phyloP scores from a whole-genome alignment of 2,888 invertebrate genomes.

The Drosophila barbarae region DNA sequence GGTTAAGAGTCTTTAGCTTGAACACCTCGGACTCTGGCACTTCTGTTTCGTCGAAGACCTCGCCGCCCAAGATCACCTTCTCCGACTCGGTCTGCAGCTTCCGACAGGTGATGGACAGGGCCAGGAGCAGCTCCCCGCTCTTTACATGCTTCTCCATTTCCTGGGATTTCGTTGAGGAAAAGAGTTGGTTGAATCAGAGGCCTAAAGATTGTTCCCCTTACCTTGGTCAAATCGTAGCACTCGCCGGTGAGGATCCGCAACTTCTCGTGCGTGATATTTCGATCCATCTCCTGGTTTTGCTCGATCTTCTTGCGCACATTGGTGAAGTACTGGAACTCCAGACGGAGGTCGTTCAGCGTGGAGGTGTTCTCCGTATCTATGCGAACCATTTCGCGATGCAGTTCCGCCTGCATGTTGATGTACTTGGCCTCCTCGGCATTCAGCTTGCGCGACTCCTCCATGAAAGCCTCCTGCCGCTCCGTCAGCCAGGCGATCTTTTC shows the following conservation, averaged over 20 bases:
- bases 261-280: slow-evolving; percentile 65
- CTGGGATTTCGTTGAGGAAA: slow-evolving; percentile 40
- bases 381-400: slow-evolving; percentile 55
- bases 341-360: slow-evolving; percentile 63
- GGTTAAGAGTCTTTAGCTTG: slow-evolving; percentile 55
- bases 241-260: slow-evolving; percentile 68
- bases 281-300: slow-evolving; percentile 56
- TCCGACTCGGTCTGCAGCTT: slow-evolving; percentile 77
- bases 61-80: slow-evolving; percentile 69
- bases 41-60: slow-evolving; percentile 44
- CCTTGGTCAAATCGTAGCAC: slow-evolving; percentile 68
- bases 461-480: slow-evolving; percentile 71
- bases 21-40: slow-evolving; percentile 43
- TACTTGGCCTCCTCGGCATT: slow-evolving; percentile 57
- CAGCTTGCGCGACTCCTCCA: slow-evolving; percentile 63
- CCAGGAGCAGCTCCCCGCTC: slow-evolving; percentile 72
- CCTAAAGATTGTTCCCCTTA: slow-evolving; percentile 28
- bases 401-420: slow-evolving; percentile 38
- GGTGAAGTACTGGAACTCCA: slow-evolving; percentile 74
- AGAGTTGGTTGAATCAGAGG: neutral
- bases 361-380: slow-evolving; percentile 64
- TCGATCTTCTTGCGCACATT: slow-evolving; percentile 70
- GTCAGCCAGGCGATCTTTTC: slow-evolving; percentile 65
- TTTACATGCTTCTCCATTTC: slow-evolving; percentile 65
- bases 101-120: slow-evolving; percentile 71